These are phyloP conservation scores for Triplophysa rosa DNA, from an alignment of 2,113 vertebrate genomes.

Conservation along the genomic window DNA sequence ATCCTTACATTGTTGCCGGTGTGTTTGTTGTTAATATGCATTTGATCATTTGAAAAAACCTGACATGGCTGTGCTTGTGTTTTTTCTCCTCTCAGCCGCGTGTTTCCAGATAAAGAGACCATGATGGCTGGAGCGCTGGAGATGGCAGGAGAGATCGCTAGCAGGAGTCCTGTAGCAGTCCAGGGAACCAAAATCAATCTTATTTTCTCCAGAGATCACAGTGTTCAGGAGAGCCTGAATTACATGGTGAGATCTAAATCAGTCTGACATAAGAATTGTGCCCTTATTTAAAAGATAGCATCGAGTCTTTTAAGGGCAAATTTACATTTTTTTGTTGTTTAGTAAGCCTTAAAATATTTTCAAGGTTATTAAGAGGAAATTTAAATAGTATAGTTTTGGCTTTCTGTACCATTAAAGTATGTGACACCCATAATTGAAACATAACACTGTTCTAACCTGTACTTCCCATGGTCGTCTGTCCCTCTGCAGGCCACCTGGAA, in stretches of 20 bases:
- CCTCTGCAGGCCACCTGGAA: slow-evolving; percentile 81
- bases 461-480: neutral
- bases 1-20: too few species aligned
- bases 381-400: too few species aligned
- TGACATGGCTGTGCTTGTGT: neutral
- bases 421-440: neutral
- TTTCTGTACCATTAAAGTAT: too few species aligned
- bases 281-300: neutral
- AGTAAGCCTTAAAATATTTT: too few species aligned
- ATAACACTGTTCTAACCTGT: too few species aligned
- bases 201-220: slow-evolving; percentile 82
- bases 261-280: neutral
- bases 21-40: too few species aligned
- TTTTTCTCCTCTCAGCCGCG: slow-evolving; percentile 68
- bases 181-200: slow-evolving; percentile 89
- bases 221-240: slow-evolving; percentile 76
- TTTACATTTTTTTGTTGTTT: too few species aligned
- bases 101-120: slow-evolving; percentile 80
- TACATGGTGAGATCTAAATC: slow-evolving; percentile 68
- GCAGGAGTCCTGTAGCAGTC: slow-evolving; percentile 85
- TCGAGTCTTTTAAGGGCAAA: neutral
- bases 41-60: too few species aligned
- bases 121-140: slow-evolving; percentile 77
- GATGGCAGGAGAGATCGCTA: slow-evolving; percentile 79
- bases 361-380: too few species aligned